These are phyloP conservation scores for Hyphantria cunea DNA, from an alignment of 1,140 invertebrate genomes.

Conservation along the genomic window DNA sequence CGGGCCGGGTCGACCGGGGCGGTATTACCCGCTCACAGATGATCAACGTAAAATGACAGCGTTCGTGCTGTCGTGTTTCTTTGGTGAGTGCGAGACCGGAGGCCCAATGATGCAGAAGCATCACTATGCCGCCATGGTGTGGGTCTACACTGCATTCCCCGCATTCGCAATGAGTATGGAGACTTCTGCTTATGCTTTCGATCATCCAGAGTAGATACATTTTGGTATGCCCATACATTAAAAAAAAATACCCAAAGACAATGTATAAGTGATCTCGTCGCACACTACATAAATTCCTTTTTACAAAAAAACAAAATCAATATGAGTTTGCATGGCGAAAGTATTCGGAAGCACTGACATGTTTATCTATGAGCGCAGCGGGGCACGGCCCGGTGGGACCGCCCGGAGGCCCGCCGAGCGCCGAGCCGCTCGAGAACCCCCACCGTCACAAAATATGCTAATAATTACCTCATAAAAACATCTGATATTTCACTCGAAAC, in stretches of 20 bases:
- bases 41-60: no score
- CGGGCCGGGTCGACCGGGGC: no score
- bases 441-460: constrained; percentile 43
- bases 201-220: no score
- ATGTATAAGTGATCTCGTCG: constrained; percentile 18
- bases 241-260: constrained; percentile 4
- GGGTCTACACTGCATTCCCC: no score
- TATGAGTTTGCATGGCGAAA: constrained; percentile 16
- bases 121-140: no score
- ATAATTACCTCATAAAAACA: constrained; percentile 19
- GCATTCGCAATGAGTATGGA: no score
- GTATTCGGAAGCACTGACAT: constrained; percentile 35
- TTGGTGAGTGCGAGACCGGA: no score
- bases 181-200: no score
- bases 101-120: no score
- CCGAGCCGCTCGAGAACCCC: constrained; percentile 32
- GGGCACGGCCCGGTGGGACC: constrained; percentile 32
- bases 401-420: constrained; percentile 12
- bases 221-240: no score
- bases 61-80: no score
- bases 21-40: no score
- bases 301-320: constrained; percentile 28
- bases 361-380: constrained; percentile 43
- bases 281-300: constrained; percentile 21
- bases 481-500: constrained; percentile 30